phyloP scores from a whole-genome alignment of 2,113 vertebrate species.

The Crotalus viridis region DNA sequence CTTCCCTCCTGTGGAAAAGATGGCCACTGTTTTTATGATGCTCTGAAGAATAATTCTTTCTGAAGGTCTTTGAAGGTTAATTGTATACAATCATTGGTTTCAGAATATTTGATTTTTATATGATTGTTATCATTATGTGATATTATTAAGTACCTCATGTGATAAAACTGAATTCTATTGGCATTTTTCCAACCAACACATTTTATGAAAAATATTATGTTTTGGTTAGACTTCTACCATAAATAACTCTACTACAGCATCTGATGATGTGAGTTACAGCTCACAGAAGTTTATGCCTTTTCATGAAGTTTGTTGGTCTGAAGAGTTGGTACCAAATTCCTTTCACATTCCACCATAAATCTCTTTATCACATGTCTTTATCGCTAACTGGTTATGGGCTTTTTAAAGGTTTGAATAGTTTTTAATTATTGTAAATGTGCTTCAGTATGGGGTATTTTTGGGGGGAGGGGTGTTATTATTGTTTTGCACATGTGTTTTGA shows the following conservation, averaged over 20 bases:
- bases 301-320: neutral
- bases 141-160: neutral
- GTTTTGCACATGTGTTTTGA: neutral
- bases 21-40: neutral
- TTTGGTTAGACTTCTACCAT: neutral
- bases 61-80: neutral
- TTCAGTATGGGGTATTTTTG: neutral
- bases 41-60: neutral
- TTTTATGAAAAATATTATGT: neutral
- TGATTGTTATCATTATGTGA: neutral
- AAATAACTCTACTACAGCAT: neutral
- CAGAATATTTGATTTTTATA: neutral
- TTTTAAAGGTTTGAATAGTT: neutral
- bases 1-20: neutral
- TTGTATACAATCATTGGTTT: neutral
- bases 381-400: neutral
- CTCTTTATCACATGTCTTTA: neutral
- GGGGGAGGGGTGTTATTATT: neutral
- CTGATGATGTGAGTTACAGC: neutral
- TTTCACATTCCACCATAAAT: neutral
- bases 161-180: neutral
- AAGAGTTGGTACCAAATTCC: neutral
- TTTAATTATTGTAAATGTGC: neutral
- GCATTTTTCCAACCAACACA: neutral
- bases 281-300: neutral